Evolutionary conservation across 2,113 vertebrate genomes (phyloP), one percentile per base, ranked within the genome.

Genomic region (mouse (Mus musculus)): DNA sequence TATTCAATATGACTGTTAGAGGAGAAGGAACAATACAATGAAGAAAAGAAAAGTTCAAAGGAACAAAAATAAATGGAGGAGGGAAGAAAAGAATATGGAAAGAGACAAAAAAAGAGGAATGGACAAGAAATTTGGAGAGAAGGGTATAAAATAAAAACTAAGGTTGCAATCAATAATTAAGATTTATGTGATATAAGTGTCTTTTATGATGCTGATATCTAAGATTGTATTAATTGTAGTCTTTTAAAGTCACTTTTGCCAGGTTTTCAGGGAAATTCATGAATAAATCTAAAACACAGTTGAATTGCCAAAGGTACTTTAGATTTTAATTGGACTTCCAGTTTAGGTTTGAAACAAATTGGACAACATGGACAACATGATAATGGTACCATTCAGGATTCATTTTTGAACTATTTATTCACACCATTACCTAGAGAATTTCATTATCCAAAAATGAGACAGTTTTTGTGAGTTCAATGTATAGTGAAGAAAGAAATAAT

Each of bases 401-500:
- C 36, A 71, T 72, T 97, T 97, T 89, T 91, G 13, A 59, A 24
- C 92, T 52, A 77, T 77, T 81, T 30, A 52, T 17, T 89, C 95
- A 69, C 9, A 52, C 42, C 7, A 10, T 72, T 93, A 42, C 63
- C 39, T 95, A n/a, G 56, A 56, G 77, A 63, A 84, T 95, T 94
- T 69, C 46, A 91, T 94, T 96, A 94, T 86, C 67, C 19, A 89
- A 95, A 95, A 90, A 22, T 71, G 87, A 78, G 90, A 20, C 77
- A 90, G 11, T 87, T 96, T 93, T 76, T n/a, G 9, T 91, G n/a
- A 72, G 6, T 24, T 75, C 3, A 82, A 28, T 87, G n/a, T 87
- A 28, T 91, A 78, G 91, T 96, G 93, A 93, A 94, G 89, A 56
- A 10, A 61, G 20, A 93, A 81, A 87, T 94, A 91, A 95, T 95